These are phyloP conservation scores for Pteropus alecto DNA, from an alignment of 2,113 vertebrate species.

Conservation along the genomic window DNA sequence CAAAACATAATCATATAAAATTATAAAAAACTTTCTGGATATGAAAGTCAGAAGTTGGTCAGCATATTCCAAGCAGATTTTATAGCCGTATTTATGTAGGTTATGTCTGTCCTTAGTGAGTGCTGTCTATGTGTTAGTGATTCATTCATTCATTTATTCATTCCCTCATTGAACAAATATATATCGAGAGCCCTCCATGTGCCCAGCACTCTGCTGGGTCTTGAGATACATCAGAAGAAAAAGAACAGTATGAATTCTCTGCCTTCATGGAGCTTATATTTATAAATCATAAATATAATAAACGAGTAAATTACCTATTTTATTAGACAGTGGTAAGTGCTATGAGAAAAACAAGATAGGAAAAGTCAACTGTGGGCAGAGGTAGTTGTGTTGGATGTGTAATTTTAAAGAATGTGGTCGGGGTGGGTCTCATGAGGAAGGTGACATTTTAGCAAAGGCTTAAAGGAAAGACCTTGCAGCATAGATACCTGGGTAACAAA, in stretches of 20 bases:
- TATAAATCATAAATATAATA: neutral
- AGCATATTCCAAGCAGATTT: no score
- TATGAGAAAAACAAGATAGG: neutral
- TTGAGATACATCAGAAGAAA: neutral
- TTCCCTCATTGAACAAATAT: neutral
- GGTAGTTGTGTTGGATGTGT: neutral
- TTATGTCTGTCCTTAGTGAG: neutral
- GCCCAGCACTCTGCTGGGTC: neutral
- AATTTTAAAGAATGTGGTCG: neutral
- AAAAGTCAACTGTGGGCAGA: neutral
- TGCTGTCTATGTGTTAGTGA: neutral
- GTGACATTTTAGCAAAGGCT: neutral
- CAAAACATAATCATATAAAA: neutral
- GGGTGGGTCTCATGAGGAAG: neutral
- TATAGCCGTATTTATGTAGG: neutral
- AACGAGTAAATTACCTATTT: neutral
- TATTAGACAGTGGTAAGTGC: neutral
- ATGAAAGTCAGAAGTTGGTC: neutral
- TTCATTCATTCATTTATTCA: neutral
- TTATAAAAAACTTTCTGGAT: neutral
- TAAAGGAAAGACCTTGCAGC: neutral
- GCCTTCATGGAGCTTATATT: neutral
- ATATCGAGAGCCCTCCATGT: neutral
- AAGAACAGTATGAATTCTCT: neutral
- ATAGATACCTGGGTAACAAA: neutral